Evolutionary conservation across 2,113 vertebrate genomes (phyloP), one percentile per base, ranked within the genome.

Genomic region (Cyphomyrus plagiostoma): DNA sequence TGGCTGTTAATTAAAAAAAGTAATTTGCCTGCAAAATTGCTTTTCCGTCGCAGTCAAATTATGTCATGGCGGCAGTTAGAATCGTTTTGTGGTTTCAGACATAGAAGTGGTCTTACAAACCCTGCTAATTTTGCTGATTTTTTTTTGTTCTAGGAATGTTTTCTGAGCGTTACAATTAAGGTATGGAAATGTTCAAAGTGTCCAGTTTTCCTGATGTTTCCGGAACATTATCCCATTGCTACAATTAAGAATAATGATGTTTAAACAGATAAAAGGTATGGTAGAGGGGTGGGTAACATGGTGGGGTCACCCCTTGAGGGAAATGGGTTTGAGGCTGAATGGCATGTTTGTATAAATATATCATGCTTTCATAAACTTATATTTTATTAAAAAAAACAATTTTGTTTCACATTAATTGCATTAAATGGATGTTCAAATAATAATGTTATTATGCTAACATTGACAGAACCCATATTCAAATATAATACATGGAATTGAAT

Each of bases 1-100:
- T 19, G n/a, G 26, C 26, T 19, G 66, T 89, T 88, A 49, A 87
- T 87, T 87, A 87, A 87, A 87, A 70, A 87, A 48, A 87, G 26
- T 53, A 56, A 87, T 56, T 56, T 87, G 5, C 53, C 48, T 87
- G 49, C 85, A 53, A 23, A 52, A 39, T 53, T 19, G 50, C 50
- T 53, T 56, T 87, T 48, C 83, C 45, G 30, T 35, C 26, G 50
- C 48, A 53, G 11, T 39, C n/a, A 8, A 87, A 6, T 53, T 56
- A 30, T 53, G 48, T 39, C 49, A 87, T 19, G 30, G 30, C 0
- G 6, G 11, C 30, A 35, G n/a, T 56, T 35, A 39, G 26, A 53
- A 87, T 50, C 4, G 2, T 35, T 87, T 87, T 26, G 30, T 49
- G 50, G 85, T 53, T 53, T 39, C 85, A 15, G 49, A 53, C n/a